Conservation (phyloP, 2,797 vertebrate genomes). For the Neosilurus hyrtlii region DNA sequence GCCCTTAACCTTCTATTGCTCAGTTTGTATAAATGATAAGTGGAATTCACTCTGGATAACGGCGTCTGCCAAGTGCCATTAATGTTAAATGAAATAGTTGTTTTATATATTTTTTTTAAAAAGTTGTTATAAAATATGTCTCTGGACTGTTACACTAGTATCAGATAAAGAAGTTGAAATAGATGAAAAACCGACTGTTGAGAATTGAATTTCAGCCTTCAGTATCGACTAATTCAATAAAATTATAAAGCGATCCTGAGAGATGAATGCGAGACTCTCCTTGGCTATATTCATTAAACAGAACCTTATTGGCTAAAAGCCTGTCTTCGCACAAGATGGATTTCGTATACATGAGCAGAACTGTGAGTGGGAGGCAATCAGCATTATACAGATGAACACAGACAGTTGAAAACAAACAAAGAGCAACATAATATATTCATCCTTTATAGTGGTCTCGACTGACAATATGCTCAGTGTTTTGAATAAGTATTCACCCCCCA, state of each 20-base stretch:
- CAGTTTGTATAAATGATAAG: too few relatives aligned
- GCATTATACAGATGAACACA: not conserved
- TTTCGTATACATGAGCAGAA: not conserved
- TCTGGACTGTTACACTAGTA: too few relatives aligned
- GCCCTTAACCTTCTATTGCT: too few relatives aligned
- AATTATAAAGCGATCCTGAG: not conserved
- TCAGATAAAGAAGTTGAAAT: too few relatives aligned
- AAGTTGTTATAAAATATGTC: too few relatives aligned
- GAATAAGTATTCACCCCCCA: not conserved
- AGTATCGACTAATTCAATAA: not conserved
- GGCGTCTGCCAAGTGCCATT: too few relatives aligned
- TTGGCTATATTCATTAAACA: not conserved
- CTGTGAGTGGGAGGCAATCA: not conserved
- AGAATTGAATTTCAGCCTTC: too few relatives aligned
- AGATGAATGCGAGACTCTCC: not conserved
- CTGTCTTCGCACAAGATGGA: not conserved
- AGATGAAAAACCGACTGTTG: not conserved
- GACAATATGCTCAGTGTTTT: not conserved
- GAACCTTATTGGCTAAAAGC: not conserved
- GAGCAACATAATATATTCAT: not conserved
- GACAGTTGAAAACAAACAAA: not conserved
- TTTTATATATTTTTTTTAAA: too few relatives aligned
- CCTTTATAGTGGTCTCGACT: not conserved
- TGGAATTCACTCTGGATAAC: too few relatives aligned
- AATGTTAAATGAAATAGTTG: too few relatives aligned